Evolutionary conservation across 2,113 vertebrate species (phyloP), one percentile per base, ranked within the genome.

Genomic region (Beaufortia kweichowensis): DNA sequence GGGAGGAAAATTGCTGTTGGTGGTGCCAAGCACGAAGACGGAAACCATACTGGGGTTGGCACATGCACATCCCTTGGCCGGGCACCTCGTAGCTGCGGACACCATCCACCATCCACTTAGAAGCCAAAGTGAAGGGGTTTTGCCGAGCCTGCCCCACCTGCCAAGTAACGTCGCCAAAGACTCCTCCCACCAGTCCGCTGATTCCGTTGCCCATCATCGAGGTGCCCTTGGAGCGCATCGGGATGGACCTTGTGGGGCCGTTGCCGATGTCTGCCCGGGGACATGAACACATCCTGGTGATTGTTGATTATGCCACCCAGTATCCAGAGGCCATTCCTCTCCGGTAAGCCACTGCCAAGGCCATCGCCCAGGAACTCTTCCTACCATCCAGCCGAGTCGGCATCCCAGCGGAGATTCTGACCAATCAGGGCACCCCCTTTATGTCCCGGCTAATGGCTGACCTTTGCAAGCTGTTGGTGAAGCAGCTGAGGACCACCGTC

Each of bases 231-330:
- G 5, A 63, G 12, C 60, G 3, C 6, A 63, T 63, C 6, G 24
- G 65, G 21, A 41, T 67, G 41, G 65, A 67, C 33, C n/a, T 48
- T 2, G 24, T 67, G 26, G 60, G n/a, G n/a, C n/a, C n/a, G n/a
- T n/a, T n/a, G n/a, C n/a, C n/a, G n/a, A n/a, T n/a, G n/a, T n/a
- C n/a, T n/a, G n/a, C n/a, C n/a, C n/a, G n/a, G n/a, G n/a, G n/a
- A n/a, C n/a, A n/a, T n/a, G n/a, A n/a, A n/a, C n/a, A n/a, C n/a
- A n/a, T n/a, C n/a, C n/a, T n/a, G n/a, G n/a, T n/a, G 60, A 65
- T 65, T 0, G 7, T 23, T 0, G 33, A 65, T n/a, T 65, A 41
- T 21, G 10, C 62, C 9, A 41, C 33, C n/a, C 6, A 7, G 7
- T 23, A 41, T 12, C 62, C n/a, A 0, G 19, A 64, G n/a, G 62